phyloP scores from a whole-genome alignment of 1,140 invertebrate genomes.

The Pinna nobilis region DNA sequence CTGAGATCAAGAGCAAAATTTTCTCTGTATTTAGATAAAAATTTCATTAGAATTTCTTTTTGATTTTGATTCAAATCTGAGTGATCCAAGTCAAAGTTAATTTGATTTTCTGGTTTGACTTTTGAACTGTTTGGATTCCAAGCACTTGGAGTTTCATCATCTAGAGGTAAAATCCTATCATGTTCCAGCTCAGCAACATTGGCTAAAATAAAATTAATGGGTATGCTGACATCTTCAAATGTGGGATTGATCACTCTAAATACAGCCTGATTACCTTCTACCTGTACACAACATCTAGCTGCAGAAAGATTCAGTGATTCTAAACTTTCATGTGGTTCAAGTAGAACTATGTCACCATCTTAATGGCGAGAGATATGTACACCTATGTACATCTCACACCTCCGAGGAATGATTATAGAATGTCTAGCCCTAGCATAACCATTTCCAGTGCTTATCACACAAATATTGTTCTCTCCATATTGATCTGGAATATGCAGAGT shows the following conservation, averaged over 20 bases:
- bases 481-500: constrained; percentile 12
- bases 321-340: constrained; percentile 31
- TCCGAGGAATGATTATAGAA: constrained; percentile 4
- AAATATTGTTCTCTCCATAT: neutral
- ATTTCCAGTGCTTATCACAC: constrained; percentile 11
- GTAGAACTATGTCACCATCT: constrained; percentile 18
- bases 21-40: constrained; percentile 18
- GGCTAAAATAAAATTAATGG: constrained; percentile 2
- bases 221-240: neutral
- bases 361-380: constrained; percentile 23
- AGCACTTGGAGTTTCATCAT: constrained; percentile 1
- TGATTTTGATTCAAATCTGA: constrained; percentile 15
- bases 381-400: constrained; percentile 27
- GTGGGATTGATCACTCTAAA: constrained; percentile 37
- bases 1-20: constrained; percentile 1
- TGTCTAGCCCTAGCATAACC: constrained; percentile 27
- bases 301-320: constrained; percentile 3
- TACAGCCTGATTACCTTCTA: constrained; percentile 17
- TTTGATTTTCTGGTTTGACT: neutral
- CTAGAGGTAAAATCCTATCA: constrained; percentile 1
- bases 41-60: constrained; percentile 12
- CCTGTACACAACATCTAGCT: constrained; percentile 33
- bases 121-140: constrained; percentile 5
- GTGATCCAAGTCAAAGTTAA: neutral
- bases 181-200: neutral